Percentiles rank a stretch among this genome's conserved stretches.
Conservation (phyloP, 2,888 invertebrate species). For the Tenthredo distinguenda region DNA sequence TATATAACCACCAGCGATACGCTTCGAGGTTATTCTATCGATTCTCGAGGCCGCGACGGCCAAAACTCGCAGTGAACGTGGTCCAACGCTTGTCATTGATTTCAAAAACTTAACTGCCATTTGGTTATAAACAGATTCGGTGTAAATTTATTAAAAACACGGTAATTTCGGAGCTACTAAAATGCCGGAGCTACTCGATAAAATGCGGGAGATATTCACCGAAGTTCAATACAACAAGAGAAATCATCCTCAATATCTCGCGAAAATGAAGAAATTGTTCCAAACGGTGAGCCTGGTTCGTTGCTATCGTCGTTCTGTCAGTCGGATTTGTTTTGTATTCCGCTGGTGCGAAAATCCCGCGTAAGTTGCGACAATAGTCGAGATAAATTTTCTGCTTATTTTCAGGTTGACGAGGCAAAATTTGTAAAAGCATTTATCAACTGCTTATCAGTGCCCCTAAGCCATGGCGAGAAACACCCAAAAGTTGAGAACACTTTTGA, state of each 20-base stretch:
- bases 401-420: conserved; percentile 80
- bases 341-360: conserved; percentile 39
- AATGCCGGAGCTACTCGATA: conserved; percentile 27
- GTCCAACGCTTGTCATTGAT: conserved; percentile 20
- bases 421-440: conserved; percentile 84
- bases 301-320: no score
- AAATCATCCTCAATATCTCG: conserved; percentile 83
- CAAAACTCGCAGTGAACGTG: not conserved
- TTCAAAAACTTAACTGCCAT: conserved; percentile 11
- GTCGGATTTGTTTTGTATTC: conserved; percentile 50
- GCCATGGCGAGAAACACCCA: conserved; percentile 84
- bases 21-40: not conserved
- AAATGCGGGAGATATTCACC: conserved; percentile 79
- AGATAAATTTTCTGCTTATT: not conserved
- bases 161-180: not conserved
- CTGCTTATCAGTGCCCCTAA: conserved; percentile 83
- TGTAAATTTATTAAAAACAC: not conserved
- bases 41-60: not conserved
- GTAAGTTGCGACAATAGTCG: conserved; percentile 1
- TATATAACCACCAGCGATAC: conserved; percentile 19
- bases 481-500: conserved; percentile 85
- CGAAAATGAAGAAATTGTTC: conserved; percentile 83
- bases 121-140: not conserved
- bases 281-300: conserved; percentile 79
- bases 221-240: conserved; percentile 84